Evolutionary conservation across 2,888 invertebrate genomes (phyloP).

Genomic region (Caenorhabditis wallacei): DNA sequence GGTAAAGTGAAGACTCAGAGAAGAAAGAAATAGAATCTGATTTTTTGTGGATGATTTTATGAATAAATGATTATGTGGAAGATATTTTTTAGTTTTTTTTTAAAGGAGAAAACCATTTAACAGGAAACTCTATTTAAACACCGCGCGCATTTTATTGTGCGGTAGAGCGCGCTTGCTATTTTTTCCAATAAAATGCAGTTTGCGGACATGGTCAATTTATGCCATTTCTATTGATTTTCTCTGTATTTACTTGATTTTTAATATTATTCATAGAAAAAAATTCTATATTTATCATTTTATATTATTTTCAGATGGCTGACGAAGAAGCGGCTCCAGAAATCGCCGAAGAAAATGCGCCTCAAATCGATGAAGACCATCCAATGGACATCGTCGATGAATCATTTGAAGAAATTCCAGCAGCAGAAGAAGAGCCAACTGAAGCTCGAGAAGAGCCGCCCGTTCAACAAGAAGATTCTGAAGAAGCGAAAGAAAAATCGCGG

Average conservation of each 20-base stretch:
- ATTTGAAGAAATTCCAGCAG: background rate
- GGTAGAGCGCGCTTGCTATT: background rate
- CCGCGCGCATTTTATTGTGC: background rate
- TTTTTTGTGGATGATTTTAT: background rate
- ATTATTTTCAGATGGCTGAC: background rate
- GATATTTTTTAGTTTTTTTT: too few relatives aligned
- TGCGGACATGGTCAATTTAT: background rate
- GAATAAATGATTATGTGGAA: background rate
- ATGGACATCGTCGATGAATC: too few relatives aligned
- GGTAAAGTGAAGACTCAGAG: too few relatives aligned
- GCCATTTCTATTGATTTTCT: background rate
- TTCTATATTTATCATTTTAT: too few relatives aligned
- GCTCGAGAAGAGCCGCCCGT: background rate
- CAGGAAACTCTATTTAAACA: background rate
- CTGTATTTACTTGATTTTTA: background rate
- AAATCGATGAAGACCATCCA: background rate
- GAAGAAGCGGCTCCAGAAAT: background rate
- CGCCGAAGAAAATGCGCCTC: background rate
- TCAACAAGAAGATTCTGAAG: background rate
- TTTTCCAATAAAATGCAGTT: background rate
- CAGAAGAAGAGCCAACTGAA: background rate
- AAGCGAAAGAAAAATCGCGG: constrained; percentile 32
- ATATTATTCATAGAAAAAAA: background rate
- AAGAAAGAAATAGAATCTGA: too few relatives aligned
- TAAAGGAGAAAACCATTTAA: too few relatives aligned